Evolutionary conservation across 2,113 vertebrate genomes (phyloP).

Genomic region (Uria aalge): DNA sequence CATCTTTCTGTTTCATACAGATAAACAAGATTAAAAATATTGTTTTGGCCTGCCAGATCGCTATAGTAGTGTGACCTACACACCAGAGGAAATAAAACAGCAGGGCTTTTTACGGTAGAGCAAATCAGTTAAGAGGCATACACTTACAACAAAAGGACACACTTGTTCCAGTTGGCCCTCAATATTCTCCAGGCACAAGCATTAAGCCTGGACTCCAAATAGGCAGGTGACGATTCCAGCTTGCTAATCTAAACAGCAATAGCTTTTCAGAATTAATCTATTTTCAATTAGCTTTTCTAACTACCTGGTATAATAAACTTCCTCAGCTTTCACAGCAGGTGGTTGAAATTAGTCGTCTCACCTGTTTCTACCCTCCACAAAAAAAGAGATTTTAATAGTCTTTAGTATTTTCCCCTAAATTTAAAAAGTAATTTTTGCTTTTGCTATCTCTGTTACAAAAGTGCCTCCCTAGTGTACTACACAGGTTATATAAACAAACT

Average conservation of each 20-base stretch:
- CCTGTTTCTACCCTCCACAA: background rate
- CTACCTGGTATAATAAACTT: background rate
- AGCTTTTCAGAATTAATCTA: conserved; percentile 6
- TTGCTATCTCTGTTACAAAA: background rate
- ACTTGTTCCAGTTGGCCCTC: background rate
- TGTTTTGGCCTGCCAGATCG: background rate
- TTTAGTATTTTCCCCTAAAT: background rate
- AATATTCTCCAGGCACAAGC: background rate
- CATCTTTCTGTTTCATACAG: background rate
- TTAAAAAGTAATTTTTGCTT: background rate
- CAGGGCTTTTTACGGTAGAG: background rate
- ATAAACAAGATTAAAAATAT: background rate
- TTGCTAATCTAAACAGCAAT: background rate
- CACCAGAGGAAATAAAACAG: background rate
- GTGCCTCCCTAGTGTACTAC: background rate
- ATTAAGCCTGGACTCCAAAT: background rate
- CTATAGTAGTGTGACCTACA: background rate
- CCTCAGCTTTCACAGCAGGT: background rate
- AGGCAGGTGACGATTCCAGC: background rate
- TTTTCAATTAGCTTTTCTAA: background rate
- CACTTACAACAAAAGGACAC: background rate
- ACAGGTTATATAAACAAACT: background rate
- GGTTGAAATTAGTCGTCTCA: background rate
- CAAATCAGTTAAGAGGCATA: background rate
- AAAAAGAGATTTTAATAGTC: background rate